Conservation (phyloP, 1,140 invertebrate genomes). For the Drosophila melanica region DNA sequence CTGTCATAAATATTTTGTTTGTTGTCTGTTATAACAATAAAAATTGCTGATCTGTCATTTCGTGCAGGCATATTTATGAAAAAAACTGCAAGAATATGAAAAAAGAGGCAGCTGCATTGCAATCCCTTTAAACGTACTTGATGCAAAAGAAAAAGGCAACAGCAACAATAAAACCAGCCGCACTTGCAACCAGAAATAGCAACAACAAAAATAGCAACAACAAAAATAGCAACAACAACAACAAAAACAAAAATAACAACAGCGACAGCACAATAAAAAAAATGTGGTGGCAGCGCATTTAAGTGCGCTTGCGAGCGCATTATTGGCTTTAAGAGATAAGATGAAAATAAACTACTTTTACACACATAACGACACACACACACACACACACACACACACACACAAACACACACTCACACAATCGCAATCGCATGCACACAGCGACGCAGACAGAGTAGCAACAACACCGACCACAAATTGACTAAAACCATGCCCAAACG, state of each 20-base stretch:
- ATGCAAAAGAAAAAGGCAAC: slow-evolving; percentile 2
- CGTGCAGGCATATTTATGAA: slow-evolving; percentile 14
- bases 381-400: slow-evolving; percentile 14
- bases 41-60: slow-evolving; percentile 19
- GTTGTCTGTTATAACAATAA: background rate
- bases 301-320: slow-evolving; percentile 75
- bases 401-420: slow-evolving; percentile 16
- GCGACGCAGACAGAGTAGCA: slow-evolving; percentile 41
- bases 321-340: slow-evolving; percentile 83
- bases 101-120: slow-evolving; percentile 17
- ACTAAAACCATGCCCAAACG: slow-evolving; percentile 68
- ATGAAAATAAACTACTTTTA: slow-evolving; percentile 80
- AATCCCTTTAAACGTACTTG: slow-evolving; percentile 26
- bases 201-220: slow-evolving; percentile 10
- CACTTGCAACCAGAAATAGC: slow-evolving; percentile 12
- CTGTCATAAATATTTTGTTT: slow-evolving; percentile 22
- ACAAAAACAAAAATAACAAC: slow-evolving; percentile 7
- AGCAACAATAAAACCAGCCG: slow-evolving; percentile 15
- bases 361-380: slow-evolving; percentile 31
- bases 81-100: slow-evolving; percentile 7
- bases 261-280: slow-evolving; percentile 40
- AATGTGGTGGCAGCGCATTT: slow-evolving; percentile 62
- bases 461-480: slow-evolving; percentile 71
- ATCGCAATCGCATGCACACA: slow-evolving; percentile 16
- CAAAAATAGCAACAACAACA: slow-evolving; percentile 19